phyloP scores from a whole-genome alignment of 2,113 vertebrate species.

The Chelonoidis abingdonii region DNA sequence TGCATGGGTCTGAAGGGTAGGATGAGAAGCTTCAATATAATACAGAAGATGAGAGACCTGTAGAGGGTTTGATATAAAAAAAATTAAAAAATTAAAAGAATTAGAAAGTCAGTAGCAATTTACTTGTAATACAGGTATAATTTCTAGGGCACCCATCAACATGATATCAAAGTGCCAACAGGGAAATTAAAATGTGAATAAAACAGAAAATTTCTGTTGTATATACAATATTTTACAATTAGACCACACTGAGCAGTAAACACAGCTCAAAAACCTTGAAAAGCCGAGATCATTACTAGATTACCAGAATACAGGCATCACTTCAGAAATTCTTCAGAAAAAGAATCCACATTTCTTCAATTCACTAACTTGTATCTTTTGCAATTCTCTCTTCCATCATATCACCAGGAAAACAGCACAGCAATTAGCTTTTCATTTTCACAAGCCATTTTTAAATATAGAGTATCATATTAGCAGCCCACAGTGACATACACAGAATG shows the following conservation, averaged over 20 bases:
- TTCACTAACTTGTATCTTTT: not conserved
- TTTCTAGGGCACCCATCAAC: not conserved
- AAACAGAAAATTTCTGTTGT: not conserved
- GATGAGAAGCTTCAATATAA: not conserved
- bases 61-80: not conserved
- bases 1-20: not conserved
- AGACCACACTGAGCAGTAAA: not conserved
- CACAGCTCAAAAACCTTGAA: not conserved
- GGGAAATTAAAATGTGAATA: not conserved
- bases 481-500: not conserved
- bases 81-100: not conserved
- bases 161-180: not conserved
- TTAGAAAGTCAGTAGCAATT: not conserved
- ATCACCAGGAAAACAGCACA: slow-evolving; percentile 13
- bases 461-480: slow-evolving; percentile 30
- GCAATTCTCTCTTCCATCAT: fast-evolving
- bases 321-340: not conserved
- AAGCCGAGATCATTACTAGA: not conserved
- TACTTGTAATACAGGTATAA: not conserved
- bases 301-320: not conserved
- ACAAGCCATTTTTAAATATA: slow-evolving; percentile 40
- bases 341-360: not conserved
- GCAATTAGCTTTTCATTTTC: slow-evolving; percentile 49
- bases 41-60: not conserved
- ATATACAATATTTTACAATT: not conserved